phyloP scores from a whole-genome alignment of 2,113 vertebrate genomes.

The Phoxinus phoxinus region DNA sequence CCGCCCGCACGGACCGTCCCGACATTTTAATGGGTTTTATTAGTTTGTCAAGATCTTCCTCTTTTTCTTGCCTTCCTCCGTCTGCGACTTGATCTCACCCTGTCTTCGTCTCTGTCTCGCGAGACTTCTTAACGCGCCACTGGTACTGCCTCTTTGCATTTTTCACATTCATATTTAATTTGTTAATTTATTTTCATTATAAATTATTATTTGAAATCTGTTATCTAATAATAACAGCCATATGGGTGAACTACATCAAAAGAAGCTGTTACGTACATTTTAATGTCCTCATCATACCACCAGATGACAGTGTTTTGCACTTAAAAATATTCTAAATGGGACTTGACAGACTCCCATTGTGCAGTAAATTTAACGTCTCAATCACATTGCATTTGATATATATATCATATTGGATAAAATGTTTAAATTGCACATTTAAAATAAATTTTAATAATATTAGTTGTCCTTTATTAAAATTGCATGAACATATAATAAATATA shows the following conservation, averaged over 20 bases:
- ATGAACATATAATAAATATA: too few relatives aligned
- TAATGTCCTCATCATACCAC: not conserved
- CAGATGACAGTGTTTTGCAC: not conserved
- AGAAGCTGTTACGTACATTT: not conserved
- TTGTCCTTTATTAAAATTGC: too few relatives aligned
- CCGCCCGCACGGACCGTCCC: conserved; percentile 92
- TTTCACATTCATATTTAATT: conserved; percentile 18
- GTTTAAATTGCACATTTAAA: not conserved
- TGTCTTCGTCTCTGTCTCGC: conserved; percentile 71
- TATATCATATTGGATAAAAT: not conserved
- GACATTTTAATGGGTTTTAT: conserved; percentile 83
- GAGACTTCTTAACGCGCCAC: conserved; percentile 59
- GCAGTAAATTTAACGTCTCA: not conserved
- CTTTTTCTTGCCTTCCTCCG: conserved; percentile 69
- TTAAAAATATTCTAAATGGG: not conserved
- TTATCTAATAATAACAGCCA: not conserved
- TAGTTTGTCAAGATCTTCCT: conserved; percentile 65
- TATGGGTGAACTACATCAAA: not conserved
- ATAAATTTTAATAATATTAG: too few relatives aligned
- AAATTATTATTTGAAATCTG: not conserved
- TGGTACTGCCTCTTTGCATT: not conserved
- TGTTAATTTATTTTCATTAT: not conserved
- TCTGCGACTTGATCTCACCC: conserved; percentile 47
- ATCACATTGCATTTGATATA: not conserved
- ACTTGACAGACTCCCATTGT: not conserved